Percentiles rank a stretch among this genome's conserved stretches.
Conservation (phyloP, 2,797 vertebrate species). For the Brotula barbata region DNA sequence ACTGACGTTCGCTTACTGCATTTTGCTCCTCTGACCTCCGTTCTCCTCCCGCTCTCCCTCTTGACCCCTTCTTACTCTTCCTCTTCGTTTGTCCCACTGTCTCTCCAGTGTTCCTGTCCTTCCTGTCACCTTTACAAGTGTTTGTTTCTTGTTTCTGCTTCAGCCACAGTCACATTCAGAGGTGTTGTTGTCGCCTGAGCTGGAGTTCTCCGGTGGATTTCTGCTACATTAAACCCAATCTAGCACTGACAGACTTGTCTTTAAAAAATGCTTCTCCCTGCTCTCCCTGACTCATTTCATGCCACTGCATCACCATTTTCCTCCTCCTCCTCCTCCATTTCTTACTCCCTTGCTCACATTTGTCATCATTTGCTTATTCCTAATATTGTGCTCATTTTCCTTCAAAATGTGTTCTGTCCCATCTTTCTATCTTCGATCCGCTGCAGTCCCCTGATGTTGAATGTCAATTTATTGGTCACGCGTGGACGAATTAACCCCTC, state of each 20-base stretch:
- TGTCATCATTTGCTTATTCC: constrained; percentile 20
- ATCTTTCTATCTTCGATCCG: background rate
- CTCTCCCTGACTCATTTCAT: constrained; percentile 17
- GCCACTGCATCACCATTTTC: constrained; percentile 8
- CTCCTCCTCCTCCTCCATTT: background rate
- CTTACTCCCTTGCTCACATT: constrained; percentile 1
- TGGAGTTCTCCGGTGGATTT: constrained; percentile 28
- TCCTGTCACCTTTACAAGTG: constrained; percentile 1
- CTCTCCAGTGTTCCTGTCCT: constrained; percentile 2
- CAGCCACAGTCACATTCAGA: constrained; percentile 4
- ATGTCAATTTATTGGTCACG: constrained; percentile 5
- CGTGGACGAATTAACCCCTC: background rate
- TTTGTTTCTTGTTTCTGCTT: background rate
- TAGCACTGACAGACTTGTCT: constrained; percentile 4
- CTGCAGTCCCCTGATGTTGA: background rate
- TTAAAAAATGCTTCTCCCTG: constrained; percentile 8
- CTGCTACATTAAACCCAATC: constrained; percentile 43
- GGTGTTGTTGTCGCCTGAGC: constrained; percentile 13
- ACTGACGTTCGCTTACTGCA: constrained; percentile 27
- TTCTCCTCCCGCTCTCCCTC: background rate
- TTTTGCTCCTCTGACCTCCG: constrained; percentile 25
- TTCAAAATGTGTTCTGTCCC: background rate
- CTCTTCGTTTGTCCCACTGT: background rate
- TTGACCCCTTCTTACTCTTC: background rate
- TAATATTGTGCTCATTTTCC: background rate